A percentile compares a stretch with the other conserved stretches of the same genome.
phyloP scores from a whole-genome alignment of 2,797 vertebrate species.

The Cryptoblepharus egeriae region DNA sequence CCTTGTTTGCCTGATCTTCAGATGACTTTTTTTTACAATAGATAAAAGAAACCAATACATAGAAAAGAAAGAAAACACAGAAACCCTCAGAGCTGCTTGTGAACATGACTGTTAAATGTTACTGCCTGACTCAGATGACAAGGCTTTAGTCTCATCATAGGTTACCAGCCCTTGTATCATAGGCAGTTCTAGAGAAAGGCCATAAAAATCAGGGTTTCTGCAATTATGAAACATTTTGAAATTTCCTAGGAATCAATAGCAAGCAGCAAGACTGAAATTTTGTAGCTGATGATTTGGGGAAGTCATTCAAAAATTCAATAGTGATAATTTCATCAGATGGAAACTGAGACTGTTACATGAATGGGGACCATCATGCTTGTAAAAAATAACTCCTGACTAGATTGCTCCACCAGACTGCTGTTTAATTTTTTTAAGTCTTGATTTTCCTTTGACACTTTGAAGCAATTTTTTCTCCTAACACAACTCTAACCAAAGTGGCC shows the following conservation, averaged over 20 bases:
- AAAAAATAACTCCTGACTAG: no score
- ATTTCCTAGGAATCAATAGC: background rate
- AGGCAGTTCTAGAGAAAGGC: background rate
- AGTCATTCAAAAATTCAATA: background rate
- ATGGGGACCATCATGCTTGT: background rate
- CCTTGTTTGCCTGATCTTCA: background rate
- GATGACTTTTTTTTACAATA: background rate
- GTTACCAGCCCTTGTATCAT: background rate
- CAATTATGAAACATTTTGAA: slow-evolving; percentile 7
- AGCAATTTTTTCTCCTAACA: background rate
- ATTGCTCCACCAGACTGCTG: no score
- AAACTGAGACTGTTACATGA: background rate
- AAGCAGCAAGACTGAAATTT: background rate
- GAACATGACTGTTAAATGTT: background rate
- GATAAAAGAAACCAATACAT: background rate
- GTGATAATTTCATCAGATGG: slow-evolving; percentile 4
- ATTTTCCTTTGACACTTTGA: background rate
- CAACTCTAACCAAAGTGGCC: background rate
- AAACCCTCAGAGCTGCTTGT: background rate
- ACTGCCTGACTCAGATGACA: background rate
- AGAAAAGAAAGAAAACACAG: background rate
- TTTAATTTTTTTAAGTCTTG: background rate
- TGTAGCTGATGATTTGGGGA: background rate
- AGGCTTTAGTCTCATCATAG: background rate
- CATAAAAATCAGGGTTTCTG: background rate